Percentiles rank a stretch among this genome's conserved stretches.
Evolutionary conservation across 2,888 invertebrate species (phyloP).

Genomic region (Meloe dianella): DNA sequence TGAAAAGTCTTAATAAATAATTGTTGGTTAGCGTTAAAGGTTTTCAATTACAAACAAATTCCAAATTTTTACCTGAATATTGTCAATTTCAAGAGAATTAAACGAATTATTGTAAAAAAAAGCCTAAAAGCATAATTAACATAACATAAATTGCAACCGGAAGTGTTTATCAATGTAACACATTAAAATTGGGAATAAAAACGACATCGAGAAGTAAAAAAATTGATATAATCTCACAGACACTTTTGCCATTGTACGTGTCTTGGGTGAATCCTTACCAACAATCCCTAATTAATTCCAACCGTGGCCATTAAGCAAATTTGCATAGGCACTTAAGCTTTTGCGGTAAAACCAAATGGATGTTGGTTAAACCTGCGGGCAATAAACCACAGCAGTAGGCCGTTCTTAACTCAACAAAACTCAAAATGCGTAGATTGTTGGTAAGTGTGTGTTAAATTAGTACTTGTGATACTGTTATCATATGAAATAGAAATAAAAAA

Average conservation of each 20-base stretch:
- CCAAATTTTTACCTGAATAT: too few relatives aligned
- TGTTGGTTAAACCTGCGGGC: constrained; percentile 14
- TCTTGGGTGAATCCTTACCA: constrained; percentile 16
- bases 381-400: constrained; percentile 15
- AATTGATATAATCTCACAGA: neutral
- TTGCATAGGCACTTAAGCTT: constrained; percentile 20
- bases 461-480: neutral
- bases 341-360: constrained; percentile 13
- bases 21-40: neutral
- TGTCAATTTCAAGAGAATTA: too few relatives aligned
- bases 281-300: constrained; percentile 27
- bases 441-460: neutral
- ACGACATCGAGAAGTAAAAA: neutral
- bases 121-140: too few relatives aligned
- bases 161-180: too few relatives aligned
- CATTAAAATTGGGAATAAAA: neutral
- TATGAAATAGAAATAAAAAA: neutral
- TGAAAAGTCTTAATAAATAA: neutral
- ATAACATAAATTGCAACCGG: too few relatives aligned
- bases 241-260: neutral
- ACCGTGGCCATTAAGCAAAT: constrained; percentile 25
- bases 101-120: too few relatives aligned
- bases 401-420: neutral
- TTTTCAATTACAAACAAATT: neutral
- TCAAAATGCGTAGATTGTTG: neutral